Conservation (phyloP, 2,888 invertebrate genomes). For the Heliconius cydno region DNA sequence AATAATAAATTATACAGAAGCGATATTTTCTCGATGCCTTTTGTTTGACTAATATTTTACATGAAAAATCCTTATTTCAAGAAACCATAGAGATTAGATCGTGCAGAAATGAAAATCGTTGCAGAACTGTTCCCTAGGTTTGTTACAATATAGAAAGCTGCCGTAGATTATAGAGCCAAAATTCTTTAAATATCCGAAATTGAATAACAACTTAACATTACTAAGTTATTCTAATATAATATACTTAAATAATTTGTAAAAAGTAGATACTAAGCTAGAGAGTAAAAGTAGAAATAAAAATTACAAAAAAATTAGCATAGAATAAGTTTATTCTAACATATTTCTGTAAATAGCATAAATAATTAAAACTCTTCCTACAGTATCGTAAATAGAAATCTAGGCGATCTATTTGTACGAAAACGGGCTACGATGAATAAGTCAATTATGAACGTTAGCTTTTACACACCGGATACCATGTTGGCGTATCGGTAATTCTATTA, state of each 20-base stretch:
- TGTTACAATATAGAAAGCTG: background rate
- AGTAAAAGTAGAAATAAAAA: background rate
- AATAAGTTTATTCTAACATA: background rate
- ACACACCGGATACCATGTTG: conserved; percentile 28
- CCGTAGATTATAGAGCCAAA: background rate
- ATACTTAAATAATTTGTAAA: too few species aligned
- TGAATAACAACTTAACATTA: too few species aligned
- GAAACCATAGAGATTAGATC: background rate
- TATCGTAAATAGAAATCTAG: conserved; percentile 21
- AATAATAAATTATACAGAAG: too few species aligned
- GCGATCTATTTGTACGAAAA: conserved; percentile 17
- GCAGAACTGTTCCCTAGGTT: background rate
- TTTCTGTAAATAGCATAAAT: background rate
- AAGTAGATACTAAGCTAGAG: background rate
- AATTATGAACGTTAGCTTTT: conserved; percentile 38
- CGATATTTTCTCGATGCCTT: too few species aligned
- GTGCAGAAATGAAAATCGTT: background rate
- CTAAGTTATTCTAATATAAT: too few species aligned
- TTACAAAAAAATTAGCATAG: too few species aligned
- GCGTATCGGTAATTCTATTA: conserved; percentile 39
- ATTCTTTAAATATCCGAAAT: background rate
- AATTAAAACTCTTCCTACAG: background rate
- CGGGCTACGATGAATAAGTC: conserved; percentile 35
- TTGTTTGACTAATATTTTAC: background rate
- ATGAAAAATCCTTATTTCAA: background rate